Conservation (phyloP, 30 jellyfish, hydroid and myxozoan species). For the Morbakka virulenta region DNA sequence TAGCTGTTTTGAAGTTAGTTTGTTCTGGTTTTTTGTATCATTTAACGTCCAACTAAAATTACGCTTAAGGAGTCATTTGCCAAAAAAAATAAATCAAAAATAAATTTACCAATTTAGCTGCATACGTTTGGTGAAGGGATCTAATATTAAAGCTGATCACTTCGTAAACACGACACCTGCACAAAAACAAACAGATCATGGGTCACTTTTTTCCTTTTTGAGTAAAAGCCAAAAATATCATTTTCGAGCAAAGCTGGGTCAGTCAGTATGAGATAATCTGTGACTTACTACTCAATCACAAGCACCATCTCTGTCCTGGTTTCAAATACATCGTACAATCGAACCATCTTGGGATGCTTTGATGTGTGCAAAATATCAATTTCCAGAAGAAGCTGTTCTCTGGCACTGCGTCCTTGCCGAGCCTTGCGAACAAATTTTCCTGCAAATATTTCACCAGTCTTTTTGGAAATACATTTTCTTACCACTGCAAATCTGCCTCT, state of each 20-base stretch:
- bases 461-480: slow-evolving; percentile 70
- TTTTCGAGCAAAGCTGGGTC: neutral
- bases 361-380: slow-evolving; percentile 75
- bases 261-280: neutral
- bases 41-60: no score
- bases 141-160: no score
- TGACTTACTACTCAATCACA: slow-evolving; percentile 93
- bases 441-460: slow-evolving; percentile 83
- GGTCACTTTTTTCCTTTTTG: no score
- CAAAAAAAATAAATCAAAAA: no score
- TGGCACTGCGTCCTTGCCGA: slow-evolving; percentile 94
- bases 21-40: no score
- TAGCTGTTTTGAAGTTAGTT: no score
- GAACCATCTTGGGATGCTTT: slow-evolving; percentile 92
- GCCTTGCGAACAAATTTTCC: slow-evolving; percentile 93
- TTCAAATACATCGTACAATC: slow-evolving; percentile 93
- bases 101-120: no score
- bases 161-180: neutral
- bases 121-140: no score
- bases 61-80: no score
- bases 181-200: neutral
- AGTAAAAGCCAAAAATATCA: no score
- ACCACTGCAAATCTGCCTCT: slow-evolving; percentile 99
- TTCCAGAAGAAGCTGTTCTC: slow-evolving; percentile 91
- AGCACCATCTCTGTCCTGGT: slow-evolving; percentile 92